Evolutionary conservation across 1,140 invertebrate species (phyloP).

Genomic region (Amphibalanus amphitrite): DNA sequence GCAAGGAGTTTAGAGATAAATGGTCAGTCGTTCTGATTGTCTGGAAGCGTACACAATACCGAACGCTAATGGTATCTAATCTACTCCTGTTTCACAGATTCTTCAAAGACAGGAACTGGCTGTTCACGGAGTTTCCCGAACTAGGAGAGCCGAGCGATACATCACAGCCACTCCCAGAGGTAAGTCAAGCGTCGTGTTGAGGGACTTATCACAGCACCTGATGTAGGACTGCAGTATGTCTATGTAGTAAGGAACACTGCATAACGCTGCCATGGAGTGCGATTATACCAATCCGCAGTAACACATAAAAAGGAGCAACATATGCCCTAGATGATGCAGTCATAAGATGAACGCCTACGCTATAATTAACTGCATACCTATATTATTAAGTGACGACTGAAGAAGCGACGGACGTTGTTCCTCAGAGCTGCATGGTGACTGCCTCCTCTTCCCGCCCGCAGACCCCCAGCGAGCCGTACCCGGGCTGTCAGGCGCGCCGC

Average conservation of each 20-base stretch:
- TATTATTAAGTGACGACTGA: background rate
- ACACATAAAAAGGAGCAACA: constrained; percentile 4
- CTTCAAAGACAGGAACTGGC: constrained; percentile 96
- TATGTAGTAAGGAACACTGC: background rate
- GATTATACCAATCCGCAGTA: background rate
- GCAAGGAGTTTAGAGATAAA: constrained; percentile 6
- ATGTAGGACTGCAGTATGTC: background rate
- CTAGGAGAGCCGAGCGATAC: constrained; percentile 30
- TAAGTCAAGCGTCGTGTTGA: constrained; percentile 9
- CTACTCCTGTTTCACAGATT: constrained; percentile 47
- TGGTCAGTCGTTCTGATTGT: background rate
- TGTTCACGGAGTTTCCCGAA: constrained; percentile 96
- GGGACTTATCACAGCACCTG: constrained; percentile 5
- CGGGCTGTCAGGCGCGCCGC: constrained; percentile 26
- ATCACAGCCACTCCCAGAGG: constrained; percentile 24
- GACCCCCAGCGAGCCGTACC: constrained; percentile 15
- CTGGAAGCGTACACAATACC: background rate
- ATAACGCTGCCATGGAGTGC: background rate
- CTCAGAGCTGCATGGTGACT: background rate
- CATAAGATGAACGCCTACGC: background rate
- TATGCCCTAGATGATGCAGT: background rate
- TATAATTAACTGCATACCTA: background rate
- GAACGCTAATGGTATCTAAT: background rate
- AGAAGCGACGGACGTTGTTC: background rate
- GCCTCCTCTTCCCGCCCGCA: background rate